Evolutionary conservation across 2,888 invertebrate genomes (phyloP), one percentile per base, ranked within the genome.

Genomic region (Nesidiocoris tenuis): DNA sequence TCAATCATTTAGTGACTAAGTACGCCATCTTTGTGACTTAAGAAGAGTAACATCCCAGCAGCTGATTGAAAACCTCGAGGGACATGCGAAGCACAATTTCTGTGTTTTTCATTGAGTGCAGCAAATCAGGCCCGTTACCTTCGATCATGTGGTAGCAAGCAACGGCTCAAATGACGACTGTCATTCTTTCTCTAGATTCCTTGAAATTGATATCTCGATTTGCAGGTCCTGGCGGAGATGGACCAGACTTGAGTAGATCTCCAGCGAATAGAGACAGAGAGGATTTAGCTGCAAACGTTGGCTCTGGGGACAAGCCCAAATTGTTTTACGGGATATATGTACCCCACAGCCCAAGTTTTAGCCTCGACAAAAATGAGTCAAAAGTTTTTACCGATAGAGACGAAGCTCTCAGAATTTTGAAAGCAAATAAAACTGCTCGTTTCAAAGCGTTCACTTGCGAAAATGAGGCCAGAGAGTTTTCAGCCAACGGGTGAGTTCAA

Each of bases 401-500:
- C 0, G 90, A 91, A 82, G 95, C 94, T 0, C 83, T 95, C 76
- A 89, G 39, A 90, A 81, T 83, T 90, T 88, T 93, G n/a, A 91
- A 91, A 79, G 87, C 89, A 77, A 88, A 90, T 82, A 93, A 93
- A 82, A 89, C 90, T 64, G 90, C 92, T 0, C 86, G 96, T 77
- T 90, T 96, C 81, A 95, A 95, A 82, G 88, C 89, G 0, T 95
- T 95, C 82, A 87, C 86, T 75, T 89, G 86, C 78, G 86, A 87
- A 71, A 87, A 89, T 79, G 94, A 94, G 82, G 96, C 96, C 0
- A 86, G 88, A 12, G 87, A 89, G 9, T 95, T 93, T 85, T 89
- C 92, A 0, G 83, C 88, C 24, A 72, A 74, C 56, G 74, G 65
- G 72, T 72, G 19, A 39, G 70, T 59, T 23, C 39, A n/a, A n/a